Evolutionary conservation across 2,797 vertebrate genomes (phyloP), one percentile per base, ranked within the genome.

Genomic region (Trematomus bernacchii): DNA sequence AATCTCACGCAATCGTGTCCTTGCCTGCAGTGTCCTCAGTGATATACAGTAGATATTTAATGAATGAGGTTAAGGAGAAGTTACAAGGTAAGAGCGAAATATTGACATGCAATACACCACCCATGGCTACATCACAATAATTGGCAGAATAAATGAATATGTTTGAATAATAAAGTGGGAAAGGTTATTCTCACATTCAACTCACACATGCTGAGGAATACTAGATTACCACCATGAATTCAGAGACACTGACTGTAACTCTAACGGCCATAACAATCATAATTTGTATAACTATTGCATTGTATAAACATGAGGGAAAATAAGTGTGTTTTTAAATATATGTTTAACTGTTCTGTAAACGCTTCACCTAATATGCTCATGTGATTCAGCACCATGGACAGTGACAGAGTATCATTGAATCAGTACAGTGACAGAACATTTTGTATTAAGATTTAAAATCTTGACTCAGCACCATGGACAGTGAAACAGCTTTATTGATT

Each of bases 101-200:
- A 80, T 69, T 71, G 84, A 68, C 77, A 81, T 79, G 87, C 68
- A 63, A 77, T 67, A 78, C 68, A 57, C 7, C 27, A 57, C 55
- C 69, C 7, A 3, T 60, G 71, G 72, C 84, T 64, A 70, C 51
- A 78, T 77, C 58, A 73, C 71, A 79, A 70, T 89, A 89, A 90
- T 86, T 89, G 82, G 76, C 70, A 58, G 85, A 78, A 87, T 87
- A 76, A 85, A 88, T 89, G 72, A 84, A 89, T 85, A 79, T 54
- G 79, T 72, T 55, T 71, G 80, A 77, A 90, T 87, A 85, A 87
- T 77, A 58, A 62, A 51, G 71, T 66, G 55, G 76, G 57, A 37
- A 72, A 85, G 82, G 80, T 84, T 76, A 77, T 27, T 54, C 43
- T 82, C 55, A 59, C 60, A 61, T 63, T 73, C 21, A n/a, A 58